Evolutionary conservation across 2,888 invertebrate species (phyloP).

Genomic region (Cinara cedri): DNA sequence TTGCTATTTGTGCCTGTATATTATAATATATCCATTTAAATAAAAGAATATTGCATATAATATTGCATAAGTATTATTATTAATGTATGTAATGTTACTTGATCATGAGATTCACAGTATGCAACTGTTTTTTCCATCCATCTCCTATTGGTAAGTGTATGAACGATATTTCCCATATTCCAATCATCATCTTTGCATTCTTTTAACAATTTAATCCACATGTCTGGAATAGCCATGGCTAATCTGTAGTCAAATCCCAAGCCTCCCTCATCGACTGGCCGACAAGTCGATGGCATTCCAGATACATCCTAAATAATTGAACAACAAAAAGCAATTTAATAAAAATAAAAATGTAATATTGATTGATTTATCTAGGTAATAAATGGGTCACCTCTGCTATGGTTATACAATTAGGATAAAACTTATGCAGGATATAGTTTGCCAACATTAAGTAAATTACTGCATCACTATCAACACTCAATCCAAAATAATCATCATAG

Average conservation of each 20-base stretch:
- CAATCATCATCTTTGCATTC: conserved; percentile 88
- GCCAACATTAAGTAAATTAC: conserved; percentile 92
- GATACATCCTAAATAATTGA: conserved; percentile 85
- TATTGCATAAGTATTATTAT: too few relatives aligned
- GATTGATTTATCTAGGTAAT: neutral
- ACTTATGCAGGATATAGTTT: conserved; percentile 83
- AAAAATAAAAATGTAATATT: neutral
- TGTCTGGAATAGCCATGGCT: conserved; percentile 98
- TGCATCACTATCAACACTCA: conserved; percentile 96
- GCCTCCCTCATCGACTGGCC: conserved; percentile 92
- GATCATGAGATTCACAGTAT: conserved; percentile 98
- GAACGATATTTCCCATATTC: conserved; percentile 88
- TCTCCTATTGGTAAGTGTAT: conserved; percentile 90
- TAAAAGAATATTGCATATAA: too few relatives aligned
- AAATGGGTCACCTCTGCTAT: conserved; percentile 80
- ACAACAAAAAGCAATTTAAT: neutral
- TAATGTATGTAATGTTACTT: too few relatives aligned
- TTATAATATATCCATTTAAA: too few relatives aligned
- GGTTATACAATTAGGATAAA: conserved; percentile 82
- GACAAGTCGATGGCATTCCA: conserved; percentile 96
- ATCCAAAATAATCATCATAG: conserved; percentile 96
- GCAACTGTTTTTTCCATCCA: conserved; percentile 97
- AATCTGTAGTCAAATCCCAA: conserved; percentile 97
- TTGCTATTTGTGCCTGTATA: too few relatives aligned
- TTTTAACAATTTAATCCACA: conserved; percentile 93